Base-by-base conservation (phyloP, 2,888 invertebrate genomes). In the Scaptomyza reducta region DNA sequence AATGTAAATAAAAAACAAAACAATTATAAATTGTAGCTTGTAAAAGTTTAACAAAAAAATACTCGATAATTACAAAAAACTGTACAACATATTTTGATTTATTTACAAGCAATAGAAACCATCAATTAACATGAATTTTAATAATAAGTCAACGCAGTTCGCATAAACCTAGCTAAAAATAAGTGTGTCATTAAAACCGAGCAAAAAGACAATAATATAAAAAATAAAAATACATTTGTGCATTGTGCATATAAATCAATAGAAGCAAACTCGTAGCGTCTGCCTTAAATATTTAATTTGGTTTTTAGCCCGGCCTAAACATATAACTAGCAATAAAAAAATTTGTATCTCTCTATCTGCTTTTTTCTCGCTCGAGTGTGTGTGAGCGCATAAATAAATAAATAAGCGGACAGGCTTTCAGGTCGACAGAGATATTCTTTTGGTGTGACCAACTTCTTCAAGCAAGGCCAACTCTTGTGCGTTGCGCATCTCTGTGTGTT, bases 281-380 rank as follows among this genome's bases (percentile, higher is more conserved):
- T 33, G 62, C 49, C 70, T 79, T 87, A 76, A 87, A 86, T 87
- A 87, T 83, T 84, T 82, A 83, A 87, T 85, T 74, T 76, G 65
- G 63, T 64, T 58, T 58, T 62, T 58, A 46, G 66, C 46, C 49
- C 47, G 58, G 61, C 62, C 74, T 77, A 65, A 74, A 63, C 62
- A 71, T 74, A 82, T 64, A 84, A 79, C 71, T 71, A 82, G 76
- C 79, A 60, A 79, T 82, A 79, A 74, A 76, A 77, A 74, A 59
- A 65, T 59, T 25, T 22, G 35, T 50, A 18, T 49, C 10, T 18
- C 18, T 4, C 40, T 5, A 9, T 25, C n/a, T 41, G 1, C 9
- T 9, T 18, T 10, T 13, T 1, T 1, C 16, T 9, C 31, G 49
- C 58, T 18, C 18, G 44, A 58, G 31, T 46, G 6, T 42, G 14